A percentile compares a stretch with the other conserved stretches of the same genome.
These are phyloP conservation scores for Rhynchomys soricoides DNA, from an alignment of 2,113 vertebrate species.

Conservation along the genomic window DNA sequence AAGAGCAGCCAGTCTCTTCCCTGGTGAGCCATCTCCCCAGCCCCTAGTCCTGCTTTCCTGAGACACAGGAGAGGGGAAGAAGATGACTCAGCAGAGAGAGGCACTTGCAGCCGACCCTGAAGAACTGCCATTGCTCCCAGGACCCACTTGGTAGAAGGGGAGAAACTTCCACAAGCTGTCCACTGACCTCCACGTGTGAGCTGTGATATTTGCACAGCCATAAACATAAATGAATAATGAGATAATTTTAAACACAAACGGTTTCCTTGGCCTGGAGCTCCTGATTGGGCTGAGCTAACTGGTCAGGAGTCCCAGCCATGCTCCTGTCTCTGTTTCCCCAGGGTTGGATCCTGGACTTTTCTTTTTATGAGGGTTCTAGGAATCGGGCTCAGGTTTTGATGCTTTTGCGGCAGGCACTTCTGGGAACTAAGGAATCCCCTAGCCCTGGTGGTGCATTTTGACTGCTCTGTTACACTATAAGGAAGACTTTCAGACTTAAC, in stretches of 20 bases:
- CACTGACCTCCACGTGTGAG: not conserved
- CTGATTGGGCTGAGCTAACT: no score
- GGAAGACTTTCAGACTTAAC: not conserved
- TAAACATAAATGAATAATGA: not conserved
- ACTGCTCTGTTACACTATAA: rapidly evolving
- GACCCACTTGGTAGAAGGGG: not conserved
- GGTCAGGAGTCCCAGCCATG: not conserved
- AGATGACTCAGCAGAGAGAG: not conserved
- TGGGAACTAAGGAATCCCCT: not conserved
- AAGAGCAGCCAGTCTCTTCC: not conserved
- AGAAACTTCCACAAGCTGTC: not conserved
- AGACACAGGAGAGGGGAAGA: not conserved
- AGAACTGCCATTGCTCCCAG: not conserved
- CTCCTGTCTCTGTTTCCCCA: not conserved
- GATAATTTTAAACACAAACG: not conserved
- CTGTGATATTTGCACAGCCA: no score
- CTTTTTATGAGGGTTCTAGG: not conserved
- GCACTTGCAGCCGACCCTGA: not conserved
- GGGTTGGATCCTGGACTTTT: not conserved
- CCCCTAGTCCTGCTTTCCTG: not conserved
- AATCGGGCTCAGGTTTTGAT: not conserved
- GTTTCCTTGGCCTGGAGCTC: not conserved
- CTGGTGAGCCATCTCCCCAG: not conserved
- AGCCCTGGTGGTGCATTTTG: not conserved
- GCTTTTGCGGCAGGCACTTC: not conserved